Evolutionary conservation across 1,140 invertebrate genomes (phyloP), one percentile per base, ranked within the genome.

Genomic region (Acromyrmex heyeri): DNA sequence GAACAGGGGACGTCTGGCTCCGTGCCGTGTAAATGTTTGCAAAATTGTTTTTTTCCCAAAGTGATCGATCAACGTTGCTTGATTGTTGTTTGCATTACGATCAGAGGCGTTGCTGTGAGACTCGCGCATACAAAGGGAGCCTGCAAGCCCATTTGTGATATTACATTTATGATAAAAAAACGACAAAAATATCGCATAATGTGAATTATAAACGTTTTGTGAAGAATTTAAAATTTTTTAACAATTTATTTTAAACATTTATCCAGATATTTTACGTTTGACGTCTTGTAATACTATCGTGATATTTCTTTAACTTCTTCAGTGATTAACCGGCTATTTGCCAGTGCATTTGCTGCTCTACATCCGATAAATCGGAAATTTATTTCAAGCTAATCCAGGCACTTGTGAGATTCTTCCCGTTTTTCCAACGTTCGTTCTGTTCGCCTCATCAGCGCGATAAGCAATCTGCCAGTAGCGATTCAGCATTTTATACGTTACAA

Each of bases 391-490:
- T 59, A 69, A 73, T 75, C 34, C 24, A 16, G 24, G 16, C 44
- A 16, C 2, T 21, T n/a, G 65, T 7, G 10, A 75, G 16, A 78
- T 34, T 44, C 14, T 55, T 53, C 30, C 34, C 6, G 50, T 69
- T 70, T 55, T 61, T 62, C 38, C 67, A 3, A 7, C 72, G 38
- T 34, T 62, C 21, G 53, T 38, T 86, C 64, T 89, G 21, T 61
- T 62, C 73, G 89, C 91, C 81, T 91, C 88, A 91, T 91, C 91
- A 87, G 90, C 91, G 88, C 88, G 90, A 91, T 91, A 91, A 90
- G 85, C 90, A 50, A 81, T 78, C 81, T n/a, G 55, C 38, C 65
- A 21, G 72, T 75, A 78, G 79, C 90, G 90, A 90, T 88, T 91
- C 91, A 90, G 91, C 91, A 59, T 91, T 91, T 91, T 85, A 78